Conservation (phyloP, 2,797 vertebrate species). For the Loris lydekkerianus region DNA sequence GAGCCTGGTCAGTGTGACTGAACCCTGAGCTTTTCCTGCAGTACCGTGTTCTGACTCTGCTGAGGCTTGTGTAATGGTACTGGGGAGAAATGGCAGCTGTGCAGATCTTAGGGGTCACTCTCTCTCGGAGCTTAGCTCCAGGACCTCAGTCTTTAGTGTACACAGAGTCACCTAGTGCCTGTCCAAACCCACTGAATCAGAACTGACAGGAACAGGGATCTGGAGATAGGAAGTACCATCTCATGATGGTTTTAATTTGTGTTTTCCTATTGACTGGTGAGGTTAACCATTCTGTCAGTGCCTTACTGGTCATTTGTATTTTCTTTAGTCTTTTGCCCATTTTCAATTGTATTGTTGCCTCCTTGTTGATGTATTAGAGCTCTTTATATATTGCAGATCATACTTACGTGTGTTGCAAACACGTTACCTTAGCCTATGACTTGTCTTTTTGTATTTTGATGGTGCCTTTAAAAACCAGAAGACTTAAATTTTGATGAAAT, state of each 20-base stretch:
- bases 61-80: not conserved
- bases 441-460: not conserved
- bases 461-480: not conserved
- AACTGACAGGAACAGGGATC: not conserved
- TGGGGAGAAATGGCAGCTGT: not conserved
- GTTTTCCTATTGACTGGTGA: not conserved
- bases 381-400: not conserved
- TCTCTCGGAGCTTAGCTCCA: not conserved
- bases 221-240: not conserved
- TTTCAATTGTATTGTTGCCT: not conserved
- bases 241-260: not conserved
- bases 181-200: not conserved
- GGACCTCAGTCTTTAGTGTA: not conserved
- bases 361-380: not conserved
- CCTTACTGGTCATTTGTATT: not conserved
- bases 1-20: no score
- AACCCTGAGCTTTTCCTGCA: not conserved
- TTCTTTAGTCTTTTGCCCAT: not conserved
- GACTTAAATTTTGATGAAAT: not conserved
- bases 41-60: fast-evolving
- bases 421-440: not conserved
- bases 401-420: not conserved
- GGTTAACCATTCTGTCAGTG: no score
- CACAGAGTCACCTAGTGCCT: not conserved
- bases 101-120: not conserved